Conservation (phyloP, 2,888 invertebrate species). For the Trisateles emortualis region DNA sequence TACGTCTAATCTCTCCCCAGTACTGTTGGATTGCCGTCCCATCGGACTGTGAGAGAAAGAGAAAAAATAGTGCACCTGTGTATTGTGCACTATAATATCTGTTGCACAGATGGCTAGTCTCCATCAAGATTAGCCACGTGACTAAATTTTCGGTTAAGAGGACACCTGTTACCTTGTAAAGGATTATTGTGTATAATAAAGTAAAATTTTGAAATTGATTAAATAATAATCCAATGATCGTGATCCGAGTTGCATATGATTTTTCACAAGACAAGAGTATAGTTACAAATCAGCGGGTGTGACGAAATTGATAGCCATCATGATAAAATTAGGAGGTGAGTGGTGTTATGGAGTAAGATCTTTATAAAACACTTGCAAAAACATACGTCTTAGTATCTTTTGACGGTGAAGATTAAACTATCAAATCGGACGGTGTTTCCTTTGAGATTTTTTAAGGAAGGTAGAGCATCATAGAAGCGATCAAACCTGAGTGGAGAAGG, state of each 20-base stretch:
- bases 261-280: constrained; percentile 3
- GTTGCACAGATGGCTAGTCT: no score
- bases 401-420: constrained; percentile 1
- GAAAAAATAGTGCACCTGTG: no score
- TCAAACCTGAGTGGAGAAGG: no score
- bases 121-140: no score
- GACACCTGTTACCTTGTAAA: neutral
- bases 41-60: no score
- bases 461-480: neutral
- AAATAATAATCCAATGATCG: neutral
- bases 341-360: constrained; percentile 21
- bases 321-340: constrained; percentile 21
- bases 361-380: constrained; percentile 19
- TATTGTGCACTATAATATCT: no score
- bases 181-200: neutral
- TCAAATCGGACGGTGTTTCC: constrained; percentile 1
- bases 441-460: neutral
- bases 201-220: neutral
- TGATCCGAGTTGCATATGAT: neutral
- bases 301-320: constrained; percentile 20
- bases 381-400: constrained; percentile 7
- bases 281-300: constrained; percentile 29
- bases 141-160: neutral
- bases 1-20: no score
- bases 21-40: no score